Evolutionary conservation across 2,113 vertebrate genomes (phyloP).

Genomic region (Brachirus orientalis): DNA sequence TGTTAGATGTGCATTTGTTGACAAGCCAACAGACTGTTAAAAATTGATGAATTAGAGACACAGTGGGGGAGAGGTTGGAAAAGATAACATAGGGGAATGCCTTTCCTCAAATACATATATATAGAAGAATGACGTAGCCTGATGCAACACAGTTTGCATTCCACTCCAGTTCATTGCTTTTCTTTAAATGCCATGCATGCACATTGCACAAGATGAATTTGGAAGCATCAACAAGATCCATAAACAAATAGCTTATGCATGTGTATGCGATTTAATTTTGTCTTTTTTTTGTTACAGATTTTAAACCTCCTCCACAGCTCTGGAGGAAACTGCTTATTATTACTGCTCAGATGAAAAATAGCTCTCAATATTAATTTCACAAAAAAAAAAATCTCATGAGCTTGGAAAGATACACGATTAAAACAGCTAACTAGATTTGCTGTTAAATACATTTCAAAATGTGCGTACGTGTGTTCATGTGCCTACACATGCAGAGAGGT

Average conservation of each 20-base stretch:
- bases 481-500: slow-evolving; percentile 11
- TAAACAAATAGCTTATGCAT: slow-evolving; percentile 51
- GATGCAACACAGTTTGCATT: slow-evolving; percentile 57
- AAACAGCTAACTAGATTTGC: slow-evolving; percentile 35
- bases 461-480: neutral
- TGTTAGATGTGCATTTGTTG: too few relatives aligned
- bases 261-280: slow-evolving; percentile 49
- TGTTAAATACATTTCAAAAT: slow-evolving; percentile 32
- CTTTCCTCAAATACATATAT: slow-evolving; percentile 32
- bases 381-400: slow-evolving; percentile 43
- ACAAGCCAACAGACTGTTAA: slow-evolving; percentile 13
- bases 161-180: slow-evolving; percentile 9
- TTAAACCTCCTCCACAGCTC: slow-evolving; percentile 44
- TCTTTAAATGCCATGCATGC: slow-evolving; percentile 32
- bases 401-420: slow-evolving; percentile 58
- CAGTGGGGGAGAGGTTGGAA: slow-evolving; percentile 27
- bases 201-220: slow-evolving; percentile 40
- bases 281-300: slow-evolving; percentile 19
- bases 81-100: slow-evolving; percentile 39
- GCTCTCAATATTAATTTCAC: slow-evolving; percentile 39
- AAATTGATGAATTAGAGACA: slow-evolving; percentile 7
- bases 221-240: slow-evolving; percentile 15
- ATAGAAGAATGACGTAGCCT: slow-evolving; percentile 32
- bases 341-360: slow-evolving; percentile 51
- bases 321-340: slow-evolving; percentile 45